phyloP scores from a whole-genome alignment of 2,797 vertebrate species.

The Takifugu rubripes region DNA sequence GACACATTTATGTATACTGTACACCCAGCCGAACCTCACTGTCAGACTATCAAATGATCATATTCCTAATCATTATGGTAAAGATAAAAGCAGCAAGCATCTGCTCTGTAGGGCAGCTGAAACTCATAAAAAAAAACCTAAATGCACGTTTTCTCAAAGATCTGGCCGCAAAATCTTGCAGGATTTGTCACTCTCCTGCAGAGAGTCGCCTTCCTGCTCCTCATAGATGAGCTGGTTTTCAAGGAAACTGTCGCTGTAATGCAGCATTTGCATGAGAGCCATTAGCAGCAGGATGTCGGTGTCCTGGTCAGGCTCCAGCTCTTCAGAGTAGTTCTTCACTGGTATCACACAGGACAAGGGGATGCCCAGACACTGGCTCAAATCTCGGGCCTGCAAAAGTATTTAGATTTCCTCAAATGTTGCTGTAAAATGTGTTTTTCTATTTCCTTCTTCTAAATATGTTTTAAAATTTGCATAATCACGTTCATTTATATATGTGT shows the following conservation, averaged over 20 bases:
- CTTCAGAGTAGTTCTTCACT: slow-evolving; percentile 75
- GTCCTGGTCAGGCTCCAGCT: slow-evolving; percentile 65
- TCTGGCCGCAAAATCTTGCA: rapidly evolving
- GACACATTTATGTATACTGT: no score
- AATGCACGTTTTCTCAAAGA: not conserved
- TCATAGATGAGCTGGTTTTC: slow-evolving; percentile 48
- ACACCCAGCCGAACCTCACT: no score
- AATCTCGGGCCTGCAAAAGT: slow-evolving; percentile 63
- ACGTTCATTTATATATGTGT: not conserved
- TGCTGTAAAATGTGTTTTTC: no score
- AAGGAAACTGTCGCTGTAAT: slow-evolving; percentile 69
- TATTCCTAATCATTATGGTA: no score
- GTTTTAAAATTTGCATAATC: not conserved
- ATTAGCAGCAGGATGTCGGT: slow-evolving; percentile 70
- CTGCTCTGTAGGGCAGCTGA: no score
- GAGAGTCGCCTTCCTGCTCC: not conserved
- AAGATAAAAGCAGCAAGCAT: no score
- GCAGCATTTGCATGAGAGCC: slow-evolving; percentile 67
- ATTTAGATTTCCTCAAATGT: not conserved
- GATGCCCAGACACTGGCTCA: slow-evolving; percentile 70
- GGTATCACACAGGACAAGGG: slow-evolving; percentile 71
- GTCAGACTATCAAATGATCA: no score
- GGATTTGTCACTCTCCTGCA: slow-evolving; percentile 23
- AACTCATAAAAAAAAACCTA: no score
- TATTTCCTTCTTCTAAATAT: no score